Evolutionary conservation across 1,140 invertebrate genomes (phyloP).

Genomic region (Steinernema feltiae): DNA sequence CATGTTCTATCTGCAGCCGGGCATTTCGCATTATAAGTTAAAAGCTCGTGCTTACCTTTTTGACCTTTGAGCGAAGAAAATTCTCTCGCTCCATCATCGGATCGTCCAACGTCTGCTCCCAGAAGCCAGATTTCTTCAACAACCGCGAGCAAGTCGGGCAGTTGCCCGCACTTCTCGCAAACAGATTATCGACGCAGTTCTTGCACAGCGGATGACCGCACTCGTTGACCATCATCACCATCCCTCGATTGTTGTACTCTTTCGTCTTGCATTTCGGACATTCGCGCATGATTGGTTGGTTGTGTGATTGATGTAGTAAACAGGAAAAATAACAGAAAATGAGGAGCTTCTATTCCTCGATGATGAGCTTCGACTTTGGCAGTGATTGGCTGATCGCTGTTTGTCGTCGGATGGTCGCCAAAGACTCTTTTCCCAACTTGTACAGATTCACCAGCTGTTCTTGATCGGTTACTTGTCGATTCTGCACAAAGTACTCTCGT

Average conservation of each 20-base stretch:
- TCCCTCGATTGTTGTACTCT: slow-evolving; percentile 90
- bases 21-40: too few species aligned
- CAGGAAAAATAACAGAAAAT: slow-evolving; percentile 18
- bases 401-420: slow-evolving; percentile 40
- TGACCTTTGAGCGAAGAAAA: slow-evolving; percentile 79
- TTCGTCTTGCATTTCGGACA: slow-evolving; percentile 96
- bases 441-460: slow-evolving; percentile 30
- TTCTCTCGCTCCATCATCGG: slow-evolving; percentile 91
- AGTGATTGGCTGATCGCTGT: slow-evolving; percentile 23
- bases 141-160: slow-evolving; percentile 85
- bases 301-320: slow-evolving; percentile 14
- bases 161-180: slow-evolving; percentile 82
- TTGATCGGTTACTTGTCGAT: slow-evolving; percentile 32
- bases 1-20: too few species aligned
- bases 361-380: slow-evolving; percentile 23
- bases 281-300: slow-evolving; percentile 67
- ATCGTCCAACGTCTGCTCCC: slow-evolving; percentile 92
- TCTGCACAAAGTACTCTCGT: slow-evolving; percentile 43
- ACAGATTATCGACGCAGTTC: slow-evolving; percentile 87
- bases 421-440: slow-evolving; percentile 32
- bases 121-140: slow-evolving; percentile 79
- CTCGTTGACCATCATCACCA: slow-evolving; percentile 94
- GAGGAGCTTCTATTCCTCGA: slow-evolving; percentile 29
- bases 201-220: slow-evolving; percentile 96
- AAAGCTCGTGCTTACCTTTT: slow-evolving; percentile 66